These are phyloP conservation scores for Mongoloraphidia duomilia DNA, from an alignment of 2,888 invertebrate species.

Conservation along the genomic window DNA sequence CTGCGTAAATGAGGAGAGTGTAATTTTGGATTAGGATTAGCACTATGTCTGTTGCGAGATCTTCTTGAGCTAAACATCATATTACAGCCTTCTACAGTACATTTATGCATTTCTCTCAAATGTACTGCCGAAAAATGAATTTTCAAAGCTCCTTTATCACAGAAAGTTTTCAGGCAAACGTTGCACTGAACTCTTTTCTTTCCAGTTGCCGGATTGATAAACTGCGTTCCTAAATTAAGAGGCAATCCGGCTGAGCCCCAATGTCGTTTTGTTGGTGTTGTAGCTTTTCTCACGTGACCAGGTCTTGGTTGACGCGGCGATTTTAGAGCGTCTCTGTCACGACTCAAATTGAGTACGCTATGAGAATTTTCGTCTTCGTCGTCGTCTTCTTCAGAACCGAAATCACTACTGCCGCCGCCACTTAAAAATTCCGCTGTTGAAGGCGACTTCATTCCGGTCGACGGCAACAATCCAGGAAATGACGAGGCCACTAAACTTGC, in stretches of 20 bases:
- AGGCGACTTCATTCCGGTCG: constrained; percentile 36
- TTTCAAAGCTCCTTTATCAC: constrained; percentile 98
- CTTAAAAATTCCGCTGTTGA: constrained; percentile 27
- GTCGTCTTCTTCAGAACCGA: constrained; percentile 43
- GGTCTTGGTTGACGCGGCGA: constrained; percentile 33
- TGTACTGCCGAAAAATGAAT: constrained; percentile 99
- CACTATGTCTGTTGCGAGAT: constrained; percentile 90
- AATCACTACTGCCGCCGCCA: constrained; percentile 29
- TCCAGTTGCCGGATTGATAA: constrained; percentile 83
- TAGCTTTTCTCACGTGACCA: constrained; percentile 44
- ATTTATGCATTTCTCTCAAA: constrained; percentile 97
- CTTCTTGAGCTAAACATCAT: constrained; percentile 98
- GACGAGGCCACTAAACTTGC: constrained; percentile 48
- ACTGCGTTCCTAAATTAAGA: constrained; percentile 72
- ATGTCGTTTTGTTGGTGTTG: constrained; percentile 64
- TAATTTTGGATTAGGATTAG: constrained; percentile 95
- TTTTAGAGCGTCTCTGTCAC: constrained; percentile 34
- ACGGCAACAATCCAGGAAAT: constrained; percentile 42
- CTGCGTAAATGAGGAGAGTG: constrained; percentile 89
- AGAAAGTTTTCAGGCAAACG: constrained; percentile 96
- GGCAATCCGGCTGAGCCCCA: constrained; percentile 65
- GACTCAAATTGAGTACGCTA: constrained; percentile 48
- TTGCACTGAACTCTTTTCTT: constrained; percentile 97
- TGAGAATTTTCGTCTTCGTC: constrained; percentile 45
- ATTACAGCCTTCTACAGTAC: constrained; percentile 95